A percentile compares a stretch with the other conserved stretches of the same genome.
phyloP scores from a whole-genome alignment of 2,888 invertebrate species.

The Cantharis rufa region DNA sequence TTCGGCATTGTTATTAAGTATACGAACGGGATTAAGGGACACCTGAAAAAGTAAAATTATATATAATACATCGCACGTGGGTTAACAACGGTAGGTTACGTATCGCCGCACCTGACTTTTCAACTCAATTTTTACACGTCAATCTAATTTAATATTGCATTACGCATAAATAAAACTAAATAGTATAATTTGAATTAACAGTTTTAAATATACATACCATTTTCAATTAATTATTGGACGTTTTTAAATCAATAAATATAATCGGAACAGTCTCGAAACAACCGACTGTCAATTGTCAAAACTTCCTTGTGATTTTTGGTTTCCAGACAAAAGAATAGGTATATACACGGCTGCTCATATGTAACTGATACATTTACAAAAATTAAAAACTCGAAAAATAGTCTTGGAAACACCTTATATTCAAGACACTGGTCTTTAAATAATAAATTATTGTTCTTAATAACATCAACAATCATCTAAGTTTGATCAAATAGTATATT shows the following conservation, averaged over 20 bases:
- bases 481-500: too few relatives aligned
- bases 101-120: slow-evolving; percentile 42
- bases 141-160: not conserved
- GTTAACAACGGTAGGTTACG: slow-evolving; percentile 34
- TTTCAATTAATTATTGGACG: not conserved
- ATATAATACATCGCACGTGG: slow-evolving; percentile 36
- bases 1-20: slow-evolving; percentile 94
- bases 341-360: not conserved
- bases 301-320: not conserved
- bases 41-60: slow-evolving; percentile 59
- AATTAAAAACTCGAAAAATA: too few relatives aligned
- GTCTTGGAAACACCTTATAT: too few relatives aligned
- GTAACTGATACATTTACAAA: too few relatives aligned
- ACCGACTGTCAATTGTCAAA: slow-evolving; percentile 3
- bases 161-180: not conserved
- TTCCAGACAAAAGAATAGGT: not conserved
- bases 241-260: not conserved
- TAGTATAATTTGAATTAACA: not conserved
- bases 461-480: too few relatives aligned
- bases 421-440: too few relatives aligned
- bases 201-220: slow-evolving; percentile 2
- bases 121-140: not conserved
- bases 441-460: too few relatives aligned
- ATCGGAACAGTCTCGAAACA: not conserved
- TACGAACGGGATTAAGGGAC: slow-evolving; percentile 90